Evolutionary conservation across 2,797 vertebrate species (phyloP).

Genomic region (Enteromius mattozi): DNA sequence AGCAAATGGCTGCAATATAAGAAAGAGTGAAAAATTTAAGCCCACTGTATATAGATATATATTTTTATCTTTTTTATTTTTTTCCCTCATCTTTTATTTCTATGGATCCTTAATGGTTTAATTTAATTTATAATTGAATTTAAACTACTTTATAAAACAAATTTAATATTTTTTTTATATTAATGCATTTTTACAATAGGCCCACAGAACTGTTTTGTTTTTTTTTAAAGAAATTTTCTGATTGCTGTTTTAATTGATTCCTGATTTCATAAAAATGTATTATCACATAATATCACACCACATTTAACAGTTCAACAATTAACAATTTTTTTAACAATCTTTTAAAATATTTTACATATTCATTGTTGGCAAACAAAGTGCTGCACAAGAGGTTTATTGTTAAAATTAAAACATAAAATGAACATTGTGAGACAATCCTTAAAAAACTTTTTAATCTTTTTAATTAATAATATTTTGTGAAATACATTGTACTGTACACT

Average conservation of each 20-base stretch:
- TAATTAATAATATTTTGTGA: not conserved
- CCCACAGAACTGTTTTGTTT: not conserved
- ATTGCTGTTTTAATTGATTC: not conserved
- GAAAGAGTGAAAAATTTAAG: no score
- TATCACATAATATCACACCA: no score
- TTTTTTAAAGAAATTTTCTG: not conserved
- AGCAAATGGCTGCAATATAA: no score
- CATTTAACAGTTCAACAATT: not conserved
- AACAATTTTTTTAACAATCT: not conserved
- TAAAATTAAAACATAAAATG: not conserved
- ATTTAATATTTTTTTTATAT: not conserved
- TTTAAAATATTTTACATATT: not conserved
- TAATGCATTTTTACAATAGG: not conserved
- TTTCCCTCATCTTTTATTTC: not conserved
- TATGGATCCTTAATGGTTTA: not conserved
- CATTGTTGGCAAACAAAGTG: not conserved
- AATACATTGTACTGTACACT: not conserved
- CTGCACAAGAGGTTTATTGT: not conserved
- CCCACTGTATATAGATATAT: no score
- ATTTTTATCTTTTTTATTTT: no score
- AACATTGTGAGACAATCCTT: not conserved
- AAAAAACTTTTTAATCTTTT: not conserved
- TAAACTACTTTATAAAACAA: not conserved
- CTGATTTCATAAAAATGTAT: not conserved
- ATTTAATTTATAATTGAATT: not conserved